phyloP scores from a whole-genome alignment of 92 coral and sea anemone species.

The Epizoanthus stellaris region DNA sequence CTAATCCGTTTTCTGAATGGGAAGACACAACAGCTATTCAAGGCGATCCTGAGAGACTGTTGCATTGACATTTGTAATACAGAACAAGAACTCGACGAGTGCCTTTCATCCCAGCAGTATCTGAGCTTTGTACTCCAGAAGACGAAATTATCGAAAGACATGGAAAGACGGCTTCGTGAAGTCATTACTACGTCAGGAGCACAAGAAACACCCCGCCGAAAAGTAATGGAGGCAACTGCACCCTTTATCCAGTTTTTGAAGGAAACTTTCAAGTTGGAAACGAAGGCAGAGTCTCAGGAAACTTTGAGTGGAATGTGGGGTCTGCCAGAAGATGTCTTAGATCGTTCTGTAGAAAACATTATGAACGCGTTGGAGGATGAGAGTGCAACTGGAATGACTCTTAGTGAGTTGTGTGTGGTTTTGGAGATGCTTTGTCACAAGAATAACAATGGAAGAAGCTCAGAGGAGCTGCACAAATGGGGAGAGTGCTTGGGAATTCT shows the following conservation, averaged over 20 bases:
- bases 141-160: neutral
- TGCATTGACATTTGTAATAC: constrained; percentile 1
- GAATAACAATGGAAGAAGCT: neutral
- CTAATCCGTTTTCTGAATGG: neutral
- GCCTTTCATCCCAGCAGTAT: neutral
- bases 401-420: neutral
- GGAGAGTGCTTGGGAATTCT: neutral
- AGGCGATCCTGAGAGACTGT: neutral
- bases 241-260: neutral
- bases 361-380: neutral
- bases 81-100: neutral
- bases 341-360: neutral
- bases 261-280: neutral
- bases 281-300: neutral
- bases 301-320: neutral
- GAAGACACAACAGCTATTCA: neutral
- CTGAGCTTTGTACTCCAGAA: neutral
- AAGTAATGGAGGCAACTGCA: neutral
- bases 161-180: neutral
- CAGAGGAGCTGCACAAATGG: neutral
- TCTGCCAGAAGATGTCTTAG: neutral
- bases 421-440: neutral
- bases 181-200: neutral
- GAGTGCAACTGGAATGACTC: neutral
- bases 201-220: neutral